These are phyloP conservation scores for Oxytorus armatus DNA, from an alignment of 2,888 invertebrate genomes.

Conservation along the genomic window DNA sequence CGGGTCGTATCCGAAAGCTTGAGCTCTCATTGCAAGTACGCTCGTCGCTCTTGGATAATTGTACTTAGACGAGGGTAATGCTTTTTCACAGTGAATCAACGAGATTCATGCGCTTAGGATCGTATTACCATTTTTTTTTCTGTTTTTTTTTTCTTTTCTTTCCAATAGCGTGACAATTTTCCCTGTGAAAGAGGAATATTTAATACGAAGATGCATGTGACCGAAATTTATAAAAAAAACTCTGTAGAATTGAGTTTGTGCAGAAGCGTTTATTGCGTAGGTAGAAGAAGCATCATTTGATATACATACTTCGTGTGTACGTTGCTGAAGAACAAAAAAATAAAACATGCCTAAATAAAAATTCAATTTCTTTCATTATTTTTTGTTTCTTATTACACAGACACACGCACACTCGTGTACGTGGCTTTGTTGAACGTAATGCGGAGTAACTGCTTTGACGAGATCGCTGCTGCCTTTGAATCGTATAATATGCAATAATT, in stretches of 20 bases:
- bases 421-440: conserved; percentile 64
- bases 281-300: conserved; percentile 50
- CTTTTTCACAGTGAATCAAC: conserved; percentile 81
- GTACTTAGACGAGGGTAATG: conserved; percentile 77
- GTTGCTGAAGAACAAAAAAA: conserved; percentile 40
- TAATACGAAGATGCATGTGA: conserved; percentile 48
- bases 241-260: conserved; percentile 51
- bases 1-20: conserved; percentile 69
- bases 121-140: conserved; percentile 69
- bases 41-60: conserved; percentile 68
- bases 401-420: conserved; percentile 50
- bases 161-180: too few relatives aligned
- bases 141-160: conserved; percentile 52
- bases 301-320: conserved; percentile 42
- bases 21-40: conserved; percentile 58
- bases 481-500: conserved; percentile 50
- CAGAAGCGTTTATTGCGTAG: conserved; percentile 55
- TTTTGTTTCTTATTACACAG: conserved; percentile 35
- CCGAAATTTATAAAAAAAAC: conserved; percentile 8
- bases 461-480: conserved; percentile 56
- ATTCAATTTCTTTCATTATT: conserved; percentile 23
- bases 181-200: conserved; percentile 11
- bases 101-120: conserved; percentile 76
- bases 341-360: conserved; percentile 26
- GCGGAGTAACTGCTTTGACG: conserved; percentile 66